Evolutionary conservation across 2,888 invertebrate species (phyloP).

Genomic region (Phalera bucephala): DNA sequence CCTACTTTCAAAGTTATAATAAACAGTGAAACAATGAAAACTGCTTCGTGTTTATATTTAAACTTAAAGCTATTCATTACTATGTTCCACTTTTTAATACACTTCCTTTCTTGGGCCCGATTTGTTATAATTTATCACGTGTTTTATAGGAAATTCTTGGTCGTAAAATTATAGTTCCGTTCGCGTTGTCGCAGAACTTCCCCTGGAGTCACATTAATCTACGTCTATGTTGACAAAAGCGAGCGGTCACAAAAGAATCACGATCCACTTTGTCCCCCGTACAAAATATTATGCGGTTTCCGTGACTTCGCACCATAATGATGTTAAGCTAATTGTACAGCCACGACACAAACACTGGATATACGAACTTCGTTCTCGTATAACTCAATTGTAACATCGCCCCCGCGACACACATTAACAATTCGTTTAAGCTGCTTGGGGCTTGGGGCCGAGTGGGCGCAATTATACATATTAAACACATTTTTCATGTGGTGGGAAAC

Average conservation of each 20-base stretch:
- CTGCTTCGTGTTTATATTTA: constrained; percentile 12
- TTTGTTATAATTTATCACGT: constrained; percentile 21
- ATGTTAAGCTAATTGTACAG: constrained; percentile 38
- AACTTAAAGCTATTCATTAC: constrained; percentile 5
- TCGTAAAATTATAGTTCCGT: constrained; percentile 29
- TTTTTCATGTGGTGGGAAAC: constrained; percentile 6
- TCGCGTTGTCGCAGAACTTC: constrained; percentile 22
- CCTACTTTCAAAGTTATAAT: constrained; percentile 20
- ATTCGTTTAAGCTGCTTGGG: constrained; percentile 12
- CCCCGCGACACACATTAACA: constrained; percentile 10
- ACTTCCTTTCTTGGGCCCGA: constrained; percentile 21
- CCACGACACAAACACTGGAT: constrained; percentile 21
- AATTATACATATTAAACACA: constrained; percentile 11
- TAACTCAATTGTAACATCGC: constrained; percentile 24
- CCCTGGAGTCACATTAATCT: constrained; percentile 53
- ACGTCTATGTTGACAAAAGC: constrained; percentile 58
- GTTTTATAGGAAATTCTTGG: constrained; percentile 8
- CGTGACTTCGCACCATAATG: constrained; percentile 41
- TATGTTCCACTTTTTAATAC: constrained; percentile 15
- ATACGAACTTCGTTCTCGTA: constrained; percentile 13
- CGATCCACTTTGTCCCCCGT: constrained; percentile 28
- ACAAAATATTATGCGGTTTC: constrained; percentile 44
- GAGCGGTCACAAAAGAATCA: constrained; percentile 51
- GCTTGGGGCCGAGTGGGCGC: constrained; percentile 2
- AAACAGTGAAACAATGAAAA: constrained; percentile 16